phyloP scores from a whole-genome alignment of 2,113 vertebrate species.

The Marmota monax region DNA sequence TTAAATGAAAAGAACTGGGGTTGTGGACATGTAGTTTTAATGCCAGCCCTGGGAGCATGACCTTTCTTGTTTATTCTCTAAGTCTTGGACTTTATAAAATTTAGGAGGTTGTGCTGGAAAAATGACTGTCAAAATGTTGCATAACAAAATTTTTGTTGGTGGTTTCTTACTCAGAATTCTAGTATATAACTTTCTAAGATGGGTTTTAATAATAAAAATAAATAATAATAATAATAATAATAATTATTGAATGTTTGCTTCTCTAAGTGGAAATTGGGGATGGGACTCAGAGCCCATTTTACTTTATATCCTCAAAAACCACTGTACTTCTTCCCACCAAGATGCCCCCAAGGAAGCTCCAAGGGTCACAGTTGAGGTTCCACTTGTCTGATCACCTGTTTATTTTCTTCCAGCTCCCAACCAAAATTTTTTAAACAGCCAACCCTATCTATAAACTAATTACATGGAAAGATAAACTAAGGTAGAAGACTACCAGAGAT shows the following conservation, averaged over 20 bases:
- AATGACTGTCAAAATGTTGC: not conserved
- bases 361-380: not conserved
- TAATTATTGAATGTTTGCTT: not conserved
- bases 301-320: not conserved
- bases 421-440: not conserved
- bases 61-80: not conserved
- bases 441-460: not conserved
- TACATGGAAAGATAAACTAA: not conserved
- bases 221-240: not conserved
- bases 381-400: not conserved
- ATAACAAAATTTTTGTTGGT: not conserved
- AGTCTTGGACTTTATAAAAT: not conserved
- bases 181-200: not conserved
- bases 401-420: conserved; percentile 1
- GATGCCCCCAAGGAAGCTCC: not conserved
- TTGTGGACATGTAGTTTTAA: not conserved
- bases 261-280: not conserved
- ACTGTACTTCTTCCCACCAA: not conserved
- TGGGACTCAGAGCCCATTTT: not conserved
- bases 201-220: not conserved
- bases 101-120: not conserved
- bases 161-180: not conserved
- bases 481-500: not conserved
- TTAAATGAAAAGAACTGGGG: not conserved
- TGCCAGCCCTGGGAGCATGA: not conserved